These are phyloP conservation scores for Synanthedon andrenaeformis DNA, from an alignment of 2,888 invertebrate species.

Conservation along the genomic window DNA sequence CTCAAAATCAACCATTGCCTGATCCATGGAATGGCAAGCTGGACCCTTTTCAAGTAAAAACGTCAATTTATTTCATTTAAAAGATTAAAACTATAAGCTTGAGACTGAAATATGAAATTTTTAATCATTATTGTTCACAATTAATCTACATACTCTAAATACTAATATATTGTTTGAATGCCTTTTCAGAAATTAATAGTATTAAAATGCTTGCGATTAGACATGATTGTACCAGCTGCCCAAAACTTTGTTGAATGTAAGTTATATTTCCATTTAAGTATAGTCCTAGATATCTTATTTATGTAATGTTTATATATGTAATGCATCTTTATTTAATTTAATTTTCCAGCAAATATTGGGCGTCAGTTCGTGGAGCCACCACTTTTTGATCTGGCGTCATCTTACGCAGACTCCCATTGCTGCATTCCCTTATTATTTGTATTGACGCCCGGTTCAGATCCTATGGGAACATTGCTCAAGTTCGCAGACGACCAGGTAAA, in stretches of 20 bases:
- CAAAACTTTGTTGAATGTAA: conserved; percentile 77
- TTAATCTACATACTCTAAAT: neutral
- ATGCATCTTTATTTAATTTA: too few species aligned
- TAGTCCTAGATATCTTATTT: too few species aligned
- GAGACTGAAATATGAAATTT: neutral
- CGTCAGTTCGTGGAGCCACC: conserved; percentile 88
- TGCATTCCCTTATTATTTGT: conserved; percentile 92
- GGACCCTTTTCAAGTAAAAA: conserved; percentile 65
- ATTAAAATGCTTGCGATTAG: conserved; percentile 84
- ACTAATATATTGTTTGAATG: neutral
- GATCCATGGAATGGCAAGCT: conserved; percentile 75
- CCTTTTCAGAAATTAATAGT: conserved; percentile 77
- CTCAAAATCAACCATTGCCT: conserved; percentile 78
- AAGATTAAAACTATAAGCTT: too few species aligned
- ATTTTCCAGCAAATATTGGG: conserved; percentile 75
- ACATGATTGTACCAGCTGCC: conserved; percentile 86
- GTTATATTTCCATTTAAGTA: neutral
- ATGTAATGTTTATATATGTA: too few species aligned
- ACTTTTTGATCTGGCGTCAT: conserved; percentile 86
- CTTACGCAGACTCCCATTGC: conserved; percentile 87
- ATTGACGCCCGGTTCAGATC: conserved; percentile 93
- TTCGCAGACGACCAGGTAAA: conserved; percentile 89
- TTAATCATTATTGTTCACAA: too few species aligned
- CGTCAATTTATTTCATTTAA: neutral
- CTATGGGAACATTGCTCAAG: conserved; percentile 87